Percentiles rank a stretch among this genome's conserved stretches.
phyloP scores from a whole-genome alignment of 2,888 invertebrate species.

The Harpalus rufipes region DNA sequence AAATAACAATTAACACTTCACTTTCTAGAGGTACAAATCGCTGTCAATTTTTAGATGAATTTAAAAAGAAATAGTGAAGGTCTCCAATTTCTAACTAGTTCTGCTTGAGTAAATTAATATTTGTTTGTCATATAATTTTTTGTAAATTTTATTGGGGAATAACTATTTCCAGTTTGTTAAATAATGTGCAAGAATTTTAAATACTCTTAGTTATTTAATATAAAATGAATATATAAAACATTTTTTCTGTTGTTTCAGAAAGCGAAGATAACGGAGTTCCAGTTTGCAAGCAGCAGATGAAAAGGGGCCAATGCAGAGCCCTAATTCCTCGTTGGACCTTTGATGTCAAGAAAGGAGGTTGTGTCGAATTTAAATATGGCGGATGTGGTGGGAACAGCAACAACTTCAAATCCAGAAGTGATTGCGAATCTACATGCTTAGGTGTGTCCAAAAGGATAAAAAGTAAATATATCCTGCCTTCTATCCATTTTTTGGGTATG shows the following conservation, averaged over 20 bases:
- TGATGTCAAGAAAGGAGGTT: slow-evolving; percentile 77
- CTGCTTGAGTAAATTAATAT: no score
- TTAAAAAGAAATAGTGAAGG: no score
- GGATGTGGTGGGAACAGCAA: slow-evolving; percentile 81
- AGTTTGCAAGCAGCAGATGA: slow-evolving; percentile 71
- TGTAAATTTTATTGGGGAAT: no score
- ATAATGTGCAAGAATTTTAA: neutral
- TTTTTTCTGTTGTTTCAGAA: slow-evolving; percentile 20
- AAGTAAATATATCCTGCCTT: slow-evolving; percentile 2
- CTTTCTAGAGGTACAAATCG: no score
- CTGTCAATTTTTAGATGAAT: no score
- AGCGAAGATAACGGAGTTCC: slow-evolving; percentile 68
- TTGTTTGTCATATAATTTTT: no score
- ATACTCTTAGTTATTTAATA: neutral
- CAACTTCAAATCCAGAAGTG: slow-evolving; percentile 72
- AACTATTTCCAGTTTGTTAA: no score
- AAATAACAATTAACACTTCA: no score
- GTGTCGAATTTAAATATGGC: slow-evolving; percentile 79
- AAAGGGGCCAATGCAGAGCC: slow-evolving; percentile 73
- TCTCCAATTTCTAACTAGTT: no score
- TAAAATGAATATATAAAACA: neutral
- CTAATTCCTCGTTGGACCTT: slow-evolving; percentile 75
- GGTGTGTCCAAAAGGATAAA: slow-evolving; percentile 18
- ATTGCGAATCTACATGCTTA: slow-evolving; percentile 48
- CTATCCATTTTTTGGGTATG: slow-evolving; percentile 4